Base-by-base conservation (phyloP, 2,888 invertebrate genomes). In the Oligia strigilis region DNA sequence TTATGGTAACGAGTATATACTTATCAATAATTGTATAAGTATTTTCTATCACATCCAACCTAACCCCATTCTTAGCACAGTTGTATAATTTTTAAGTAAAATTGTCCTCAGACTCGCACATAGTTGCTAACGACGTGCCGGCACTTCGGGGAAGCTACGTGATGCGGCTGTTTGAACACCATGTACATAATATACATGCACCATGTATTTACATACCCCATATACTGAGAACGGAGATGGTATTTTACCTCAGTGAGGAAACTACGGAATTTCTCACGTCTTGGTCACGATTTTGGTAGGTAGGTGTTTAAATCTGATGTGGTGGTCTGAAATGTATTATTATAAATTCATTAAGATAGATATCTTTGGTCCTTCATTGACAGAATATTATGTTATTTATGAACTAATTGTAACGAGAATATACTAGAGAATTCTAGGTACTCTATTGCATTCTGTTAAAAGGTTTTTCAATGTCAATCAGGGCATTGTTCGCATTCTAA, bases 131-230 rank as follows among this genome's bases (percentile, higher is more conserved):
- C 94, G 89, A 93, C 83, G 85, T 29, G 81, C 40, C 65, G 29
- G 43, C 72, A 40, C 84, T 95, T 95, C 95, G 90, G 82, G 92
- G 94, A 93, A 93, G 89, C 36, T 88, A 85, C 89, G 90, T 92
- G 91, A 91, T 90, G 89, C 82, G 85, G 87, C 79, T 88, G 88
- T 88, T 88, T 90, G 80, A 58, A 82, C 82, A 83, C 81, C 78
- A 85, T 55, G 72, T 72, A 84, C 83, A 84, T 83, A 83, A 84
- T 82, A 86, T 81, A 81, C 70, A 81, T 72, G 72, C 46, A 73
- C 36, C 46, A 81, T 76, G 70, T 89, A 86, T 90, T 86, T 91
- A 88, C 86, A 84, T 84, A 89, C 84, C 86, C 87, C 76, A 88
- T 88, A 87, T 89, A 83, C 82, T 29, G 43, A 74, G 84, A 80